Conservation (phyloP, 1,140 invertebrate species). For the Trichonephila clavata region DNA sequence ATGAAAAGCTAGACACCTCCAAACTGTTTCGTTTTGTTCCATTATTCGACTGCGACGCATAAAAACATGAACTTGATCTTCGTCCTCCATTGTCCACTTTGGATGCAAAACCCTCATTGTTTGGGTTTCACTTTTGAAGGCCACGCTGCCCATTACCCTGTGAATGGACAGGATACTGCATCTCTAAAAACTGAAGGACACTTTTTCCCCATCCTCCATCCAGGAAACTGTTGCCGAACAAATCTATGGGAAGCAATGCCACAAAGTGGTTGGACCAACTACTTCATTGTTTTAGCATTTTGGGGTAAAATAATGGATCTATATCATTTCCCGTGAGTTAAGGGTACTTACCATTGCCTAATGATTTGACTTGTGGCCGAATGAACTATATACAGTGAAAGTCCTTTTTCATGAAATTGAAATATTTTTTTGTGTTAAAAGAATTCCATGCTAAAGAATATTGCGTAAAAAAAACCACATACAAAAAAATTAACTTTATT, state of each 20-base stretch:
- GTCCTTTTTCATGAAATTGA: too few species aligned
- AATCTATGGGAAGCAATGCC: not conserved
- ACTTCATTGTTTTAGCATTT: too few species aligned
- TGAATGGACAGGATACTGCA: not conserved
- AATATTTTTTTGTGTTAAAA: too few species aligned
- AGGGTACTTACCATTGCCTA: too few species aligned
- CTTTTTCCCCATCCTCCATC: not conserved
- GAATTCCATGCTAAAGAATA: too few species aligned
- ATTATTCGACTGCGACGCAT: not conserved
- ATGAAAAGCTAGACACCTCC: not conserved
- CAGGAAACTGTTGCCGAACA: not conserved
- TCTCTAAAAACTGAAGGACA: not conserved
- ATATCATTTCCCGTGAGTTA: too few species aligned
- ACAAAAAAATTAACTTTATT: too few species aligned
- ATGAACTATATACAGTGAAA: too few species aligned
- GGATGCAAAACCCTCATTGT: not conserved
- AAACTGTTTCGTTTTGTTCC: constrained; percentile 6
- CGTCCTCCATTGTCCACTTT: not conserved
- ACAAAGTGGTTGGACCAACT: not conserved
- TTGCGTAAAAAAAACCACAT: too few species aligned
- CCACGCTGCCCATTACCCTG: not conserved
- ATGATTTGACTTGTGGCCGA: too few species aligned
- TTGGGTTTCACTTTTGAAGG: not conserved
- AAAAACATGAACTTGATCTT: constrained; percentile 23
- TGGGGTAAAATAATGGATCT: too few species aligned